phyloP scores from a whole-genome alignment of 2,797 vertebrate genomes.

The Odontamblyopus rebecca region DNA sequence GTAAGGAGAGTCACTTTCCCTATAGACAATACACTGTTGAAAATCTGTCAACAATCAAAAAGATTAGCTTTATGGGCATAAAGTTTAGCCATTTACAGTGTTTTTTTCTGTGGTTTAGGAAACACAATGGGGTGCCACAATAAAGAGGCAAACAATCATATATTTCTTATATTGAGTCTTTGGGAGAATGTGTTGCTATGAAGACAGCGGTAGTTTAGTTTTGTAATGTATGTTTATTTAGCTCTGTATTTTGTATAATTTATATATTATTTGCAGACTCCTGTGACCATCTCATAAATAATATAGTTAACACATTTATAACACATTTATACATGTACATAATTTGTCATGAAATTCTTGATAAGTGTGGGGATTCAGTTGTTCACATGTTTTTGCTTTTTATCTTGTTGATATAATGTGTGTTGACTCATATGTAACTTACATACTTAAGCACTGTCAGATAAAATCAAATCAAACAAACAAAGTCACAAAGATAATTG shows the following conservation, averaged over 20 bases:
- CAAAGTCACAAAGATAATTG: background rate
- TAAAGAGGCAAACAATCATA: slow-evolving; percentile 34
- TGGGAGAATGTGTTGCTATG: slow-evolving; percentile 26
- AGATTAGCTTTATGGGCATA: slow-evolving; percentile 20
- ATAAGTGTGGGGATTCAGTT: too few species aligned
- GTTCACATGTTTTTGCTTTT: too few species aligned
- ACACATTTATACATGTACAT: too few species aligned
- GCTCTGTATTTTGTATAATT: too few species aligned
- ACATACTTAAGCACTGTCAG: background rate
- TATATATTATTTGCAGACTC: too few species aligned
- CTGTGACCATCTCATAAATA: too few species aligned
- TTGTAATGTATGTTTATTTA: too few species aligned
- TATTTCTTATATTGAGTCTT: slow-evolving; percentile 8
- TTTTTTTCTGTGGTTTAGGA: slow-evolving; percentile 31
- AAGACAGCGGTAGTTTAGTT: too few species aligned
- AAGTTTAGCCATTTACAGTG: slow-evolving; percentile 24
- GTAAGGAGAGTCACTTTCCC: slow-evolving; percentile 18
- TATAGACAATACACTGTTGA: slow-evolving; percentile 20
- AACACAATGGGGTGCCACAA: slow-evolving; percentile 38
- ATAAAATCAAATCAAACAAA: background rate
- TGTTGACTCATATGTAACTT: too few species aligned
- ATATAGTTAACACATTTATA: too few species aligned
- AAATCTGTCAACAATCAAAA: slow-evolving; percentile 15
- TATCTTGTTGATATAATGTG: too few species aligned
- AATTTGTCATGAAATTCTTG: too few species aligned